Evolutionary conservation across 2,797 vertebrate species (phyloP).

Genomic region (Lepus townsendii): DNA sequence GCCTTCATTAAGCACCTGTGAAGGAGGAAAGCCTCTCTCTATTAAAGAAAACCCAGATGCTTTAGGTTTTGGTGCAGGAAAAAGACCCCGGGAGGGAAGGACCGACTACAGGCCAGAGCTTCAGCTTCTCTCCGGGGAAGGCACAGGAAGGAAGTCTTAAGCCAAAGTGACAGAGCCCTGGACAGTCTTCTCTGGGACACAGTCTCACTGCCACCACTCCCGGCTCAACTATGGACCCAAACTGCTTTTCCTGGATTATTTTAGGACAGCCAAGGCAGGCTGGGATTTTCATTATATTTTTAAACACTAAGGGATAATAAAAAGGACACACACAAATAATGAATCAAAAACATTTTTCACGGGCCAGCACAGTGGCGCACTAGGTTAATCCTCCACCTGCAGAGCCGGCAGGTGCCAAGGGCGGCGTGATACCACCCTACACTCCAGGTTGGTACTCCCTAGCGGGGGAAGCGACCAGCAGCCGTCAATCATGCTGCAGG

Average conservation of each 20-base stretch:
- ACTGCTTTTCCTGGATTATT: neutral
- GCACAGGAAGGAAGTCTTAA: neutral
- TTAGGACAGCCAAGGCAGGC: slow-evolving; percentile 12
- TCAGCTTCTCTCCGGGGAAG: slow-evolving; percentile 5
- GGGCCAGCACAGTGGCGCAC: too few relatives aligned
- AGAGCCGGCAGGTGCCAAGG: neutral
- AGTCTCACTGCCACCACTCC: neutral
- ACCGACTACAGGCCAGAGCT: rapidly evolving
- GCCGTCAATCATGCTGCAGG: rapidly evolving
- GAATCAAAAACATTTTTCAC: slow-evolving; percentile 44
- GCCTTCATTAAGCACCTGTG: neutral
- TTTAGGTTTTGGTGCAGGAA: slow-evolving; percentile 11
- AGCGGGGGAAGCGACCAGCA: neutral
- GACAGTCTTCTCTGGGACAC: slow-evolving; percentile 1
- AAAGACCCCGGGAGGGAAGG: neutral
- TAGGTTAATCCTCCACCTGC: too few relatives aligned
- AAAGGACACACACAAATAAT: slow-evolving; percentile 41
- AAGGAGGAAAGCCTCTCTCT: neutral
- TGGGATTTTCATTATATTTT: slow-evolving; percentile 43
- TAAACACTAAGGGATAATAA: slow-evolving; percentile 23
- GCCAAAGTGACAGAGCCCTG: neutral
- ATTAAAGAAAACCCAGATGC: neutral
- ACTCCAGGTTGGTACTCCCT: neutral
- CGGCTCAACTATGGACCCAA: neutral
- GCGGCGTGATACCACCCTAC: neutral